Base-by-base conservation (phyloP, 2,888 invertebrate genomes). In the Trypoxylon attenuatum region DNA sequence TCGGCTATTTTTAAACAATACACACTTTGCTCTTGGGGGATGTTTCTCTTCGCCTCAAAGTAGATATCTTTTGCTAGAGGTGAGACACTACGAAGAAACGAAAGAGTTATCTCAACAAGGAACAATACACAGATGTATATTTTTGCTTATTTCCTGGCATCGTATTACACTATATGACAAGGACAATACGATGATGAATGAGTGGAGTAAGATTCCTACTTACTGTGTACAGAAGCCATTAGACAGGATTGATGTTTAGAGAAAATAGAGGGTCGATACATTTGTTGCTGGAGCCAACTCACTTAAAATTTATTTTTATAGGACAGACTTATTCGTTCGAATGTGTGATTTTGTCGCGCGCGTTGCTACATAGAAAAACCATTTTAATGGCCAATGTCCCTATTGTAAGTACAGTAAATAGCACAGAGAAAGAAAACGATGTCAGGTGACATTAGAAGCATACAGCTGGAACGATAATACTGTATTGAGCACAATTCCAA, bases 261-360 rank as follows among this genome's bases (percentile, higher is more conserved):
- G 33, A n/a, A n/a, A n/a, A 22, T 73, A 79, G 71, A 54, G 70
- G 70, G n/a, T n/a, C 71, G 56, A 67, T 69, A 63, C 71, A 74
- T 78, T 73, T 76, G 75, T 81, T 78, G 79, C 77, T 76, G 75
- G 51, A 76, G 64, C 76, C 69, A 76, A 76, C 73, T 80, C 74
- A 70, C 73, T 73, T 66, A 70, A 78, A 76, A 79, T 76, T 82
- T 82, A 82, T 82, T 82, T 82, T 82, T 81, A 80, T 82, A 82
- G 79, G 54, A 71, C 58, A 76, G 72, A 73, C 71, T 72, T 61
- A 68, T 76, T 71, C 51, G 63, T 70, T 74, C 57, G 29, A 68
- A 63, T 53, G 65, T 60, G 56, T 13, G 13, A 66, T 65, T 69
- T 68, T 66, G 57, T 46, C 51, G 42, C 58, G 60, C 47, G 56